Conservation (phyloP, 2,113 vertebrate species). For the Eptesicus fuscus region DNA sequence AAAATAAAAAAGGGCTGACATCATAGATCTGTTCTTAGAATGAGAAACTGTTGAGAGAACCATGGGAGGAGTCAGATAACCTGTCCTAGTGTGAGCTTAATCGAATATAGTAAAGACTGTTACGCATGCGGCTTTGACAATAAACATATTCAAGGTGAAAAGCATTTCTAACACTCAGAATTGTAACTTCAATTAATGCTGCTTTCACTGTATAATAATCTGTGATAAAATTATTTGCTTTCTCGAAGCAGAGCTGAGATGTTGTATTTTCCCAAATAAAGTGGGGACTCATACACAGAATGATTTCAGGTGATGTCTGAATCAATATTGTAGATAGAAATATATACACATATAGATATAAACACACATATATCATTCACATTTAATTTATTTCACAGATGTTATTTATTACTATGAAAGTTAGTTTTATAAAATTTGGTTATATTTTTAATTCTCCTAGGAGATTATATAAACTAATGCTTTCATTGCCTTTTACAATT, state of each 20-base stretch:
- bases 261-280: neutral
- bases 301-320: neutral
- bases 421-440: neutral
- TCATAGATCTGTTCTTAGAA: conserved; percentile 62
- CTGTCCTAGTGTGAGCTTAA: neutral
- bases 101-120: neutral
- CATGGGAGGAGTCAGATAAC: neutral
- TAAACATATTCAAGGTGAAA: neutral
- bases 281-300: neutral
- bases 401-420: neutral
- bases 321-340: neutral
- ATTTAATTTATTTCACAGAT: neutral
- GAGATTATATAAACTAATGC: neutral
- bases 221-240: neutral
- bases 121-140: neutral
- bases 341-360: neutral
- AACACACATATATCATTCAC: neutral
- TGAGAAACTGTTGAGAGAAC: neutral
- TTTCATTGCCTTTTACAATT: conserved; percentile 5
- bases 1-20: neutral
- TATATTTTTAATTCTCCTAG: conserved; percentile 9
- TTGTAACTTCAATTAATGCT: neutral
- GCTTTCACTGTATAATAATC: neutral
- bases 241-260: neutral
- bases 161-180: neutral